These are phyloP conservation scores for Brotula barbata DNA, from an alignment of 2,797 vertebrate species.

Conservation along the genomic window DNA sequence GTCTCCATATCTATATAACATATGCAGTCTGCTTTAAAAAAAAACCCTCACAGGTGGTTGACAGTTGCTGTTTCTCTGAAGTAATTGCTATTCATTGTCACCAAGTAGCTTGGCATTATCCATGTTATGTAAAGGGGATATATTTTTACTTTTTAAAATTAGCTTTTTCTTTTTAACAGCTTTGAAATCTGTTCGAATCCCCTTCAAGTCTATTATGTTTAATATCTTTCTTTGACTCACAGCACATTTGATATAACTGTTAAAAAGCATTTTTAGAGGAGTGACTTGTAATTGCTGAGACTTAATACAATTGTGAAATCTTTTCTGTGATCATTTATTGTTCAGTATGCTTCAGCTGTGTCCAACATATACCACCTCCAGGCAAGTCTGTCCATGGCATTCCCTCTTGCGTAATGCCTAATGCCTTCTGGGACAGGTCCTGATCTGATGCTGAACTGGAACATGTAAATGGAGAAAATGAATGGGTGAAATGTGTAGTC, in stretches of 20 bases:
- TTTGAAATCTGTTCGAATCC: too few species aligned
- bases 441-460: neutral
- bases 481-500: neutral
- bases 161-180: too few species aligned
- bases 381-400: too few species aligned
- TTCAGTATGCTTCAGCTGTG: too few species aligned
- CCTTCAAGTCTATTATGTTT: neutral
- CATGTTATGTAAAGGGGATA: too few species aligned
- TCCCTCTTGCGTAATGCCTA: neutral
- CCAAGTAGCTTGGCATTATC: neutral
- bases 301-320: too few species aligned
- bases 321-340: too few species aligned
- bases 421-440: neutral
- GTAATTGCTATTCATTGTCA: conserved; percentile 5
- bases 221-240: neutral
- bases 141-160: too few species aligned
- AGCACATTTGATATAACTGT: too few species aligned
- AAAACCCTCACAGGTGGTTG: conserved; percentile 7
- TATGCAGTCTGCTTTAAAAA: conserved; percentile 18
- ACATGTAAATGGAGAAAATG: neutral
- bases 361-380: too few species aligned
- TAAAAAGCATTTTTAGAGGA: too few species aligned
- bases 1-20: neutral
- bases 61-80: conserved; percentile 5
- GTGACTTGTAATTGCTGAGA: too few species aligned